A percentile compares a stretch with the other conserved stretches of the same genome.
Evolutionary conservation across 2,113 vertebrate genomes (phyloP).

Genomic region (Pantherophis guttatus): DNA sequence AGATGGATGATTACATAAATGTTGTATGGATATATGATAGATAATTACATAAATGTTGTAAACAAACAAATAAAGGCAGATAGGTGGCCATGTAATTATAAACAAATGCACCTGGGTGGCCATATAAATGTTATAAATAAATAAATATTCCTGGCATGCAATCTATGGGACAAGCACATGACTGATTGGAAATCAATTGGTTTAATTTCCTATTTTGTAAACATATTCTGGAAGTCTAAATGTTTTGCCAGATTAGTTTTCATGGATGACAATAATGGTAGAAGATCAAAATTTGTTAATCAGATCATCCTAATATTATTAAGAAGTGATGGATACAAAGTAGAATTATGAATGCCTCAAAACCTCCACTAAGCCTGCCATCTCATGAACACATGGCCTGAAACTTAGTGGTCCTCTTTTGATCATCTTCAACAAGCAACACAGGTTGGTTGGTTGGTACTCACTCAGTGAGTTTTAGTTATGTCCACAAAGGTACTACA

Average conservation of each 20-base stretch:
- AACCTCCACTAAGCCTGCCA: too few relatives aligned
- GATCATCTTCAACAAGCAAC: not conserved
- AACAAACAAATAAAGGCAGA: not conserved
- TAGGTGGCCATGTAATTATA: not conserved
- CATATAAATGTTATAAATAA: too few relatives aligned
- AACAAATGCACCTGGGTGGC: too few relatives aligned
- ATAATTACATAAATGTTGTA: not conserved
- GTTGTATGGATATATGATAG: not conserved
- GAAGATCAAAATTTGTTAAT: not conserved
- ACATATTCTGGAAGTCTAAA: not conserved
- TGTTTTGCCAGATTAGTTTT: not conserved
- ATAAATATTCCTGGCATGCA: not conserved
- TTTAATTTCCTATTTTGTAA: not conserved
- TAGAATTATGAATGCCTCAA: too few relatives aligned
- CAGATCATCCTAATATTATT: not conserved
- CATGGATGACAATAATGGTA: not conserved
- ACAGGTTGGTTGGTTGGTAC: not conserved
- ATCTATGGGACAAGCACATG: not conserved
- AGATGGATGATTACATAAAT: not conserved
- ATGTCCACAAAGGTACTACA: not conserved
- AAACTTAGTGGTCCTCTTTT: too few relatives aligned
- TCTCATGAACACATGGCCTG: too few relatives aligned
- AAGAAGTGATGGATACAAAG: not conserved
- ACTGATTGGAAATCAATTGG: not conserved
- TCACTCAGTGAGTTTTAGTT: not conserved